Conservation (phyloP, 92 coral and sea anemone genomes). For the Ricordea florida region DNA sequence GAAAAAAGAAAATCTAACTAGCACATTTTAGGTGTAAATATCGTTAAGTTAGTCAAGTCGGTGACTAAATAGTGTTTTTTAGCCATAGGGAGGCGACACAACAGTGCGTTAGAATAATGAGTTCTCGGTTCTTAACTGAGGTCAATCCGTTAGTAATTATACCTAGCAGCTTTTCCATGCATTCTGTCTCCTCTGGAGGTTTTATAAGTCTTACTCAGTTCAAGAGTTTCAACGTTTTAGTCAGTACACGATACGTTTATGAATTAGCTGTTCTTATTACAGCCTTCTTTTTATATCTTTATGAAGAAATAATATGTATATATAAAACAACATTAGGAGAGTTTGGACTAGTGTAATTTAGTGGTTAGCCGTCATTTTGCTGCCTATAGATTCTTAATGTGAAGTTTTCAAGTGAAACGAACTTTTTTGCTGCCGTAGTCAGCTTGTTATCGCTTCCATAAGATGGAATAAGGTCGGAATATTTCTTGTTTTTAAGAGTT, state of each 20-base stretch:
- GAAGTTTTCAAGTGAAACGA: conserved; percentile 27
- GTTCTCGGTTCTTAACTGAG: no score
- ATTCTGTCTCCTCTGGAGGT: conserved; percentile 37
- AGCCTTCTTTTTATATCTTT: conserved; percentile 18
- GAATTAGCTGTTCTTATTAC: conserved; percentile 11
- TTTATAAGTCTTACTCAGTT: conserved; percentile 4
- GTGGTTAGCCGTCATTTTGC: no score
- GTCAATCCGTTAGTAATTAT: no score
- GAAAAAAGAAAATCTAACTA: neutral
- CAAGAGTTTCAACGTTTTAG: conserved; percentile 1
- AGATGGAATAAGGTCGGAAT: conserved; percentile 14
- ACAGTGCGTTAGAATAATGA: no score
- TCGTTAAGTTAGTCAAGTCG: conserved; percentile 24
- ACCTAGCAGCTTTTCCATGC: conserved; percentile 21
- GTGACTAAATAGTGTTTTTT: no score
- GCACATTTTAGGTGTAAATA: conserved; percentile 29
- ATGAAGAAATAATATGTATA: conserved; percentile 31
- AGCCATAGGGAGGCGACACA: no score
- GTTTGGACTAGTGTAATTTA: neutral
- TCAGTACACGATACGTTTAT: neutral
- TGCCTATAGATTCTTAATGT: no score
- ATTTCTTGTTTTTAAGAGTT: no score
- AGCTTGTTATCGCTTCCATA: conserved; percentile 29
- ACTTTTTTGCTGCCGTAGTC: conserved; percentile 22
- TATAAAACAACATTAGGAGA: conserved; percentile 8